Conservation (phyloP, 1,140 invertebrate genomes). For the Saxidomus purpurata region DNA sequence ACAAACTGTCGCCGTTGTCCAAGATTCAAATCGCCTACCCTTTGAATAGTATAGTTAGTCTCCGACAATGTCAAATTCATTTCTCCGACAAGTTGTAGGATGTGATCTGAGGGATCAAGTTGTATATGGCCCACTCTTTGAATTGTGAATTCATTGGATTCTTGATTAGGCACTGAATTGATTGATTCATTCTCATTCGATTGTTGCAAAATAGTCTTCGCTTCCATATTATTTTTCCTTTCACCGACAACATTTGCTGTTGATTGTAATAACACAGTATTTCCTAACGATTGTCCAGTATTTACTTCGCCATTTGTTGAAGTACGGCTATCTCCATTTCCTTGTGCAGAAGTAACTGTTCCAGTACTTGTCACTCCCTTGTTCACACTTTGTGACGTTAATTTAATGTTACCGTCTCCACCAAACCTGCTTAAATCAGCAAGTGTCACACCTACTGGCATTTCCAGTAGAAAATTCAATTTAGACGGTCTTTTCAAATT, state of each 20-base stretch:
- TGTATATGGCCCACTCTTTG: conserved; percentile 42
- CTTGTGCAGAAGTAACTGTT: background rate
- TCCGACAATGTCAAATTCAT: conserved; percentile 22
- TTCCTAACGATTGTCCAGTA: background rate
- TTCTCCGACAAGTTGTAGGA: conserved; percentile 37
- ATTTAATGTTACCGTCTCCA: background rate
- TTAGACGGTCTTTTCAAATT: background rate
- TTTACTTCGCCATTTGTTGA: too few species aligned
- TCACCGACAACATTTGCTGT: background rate
- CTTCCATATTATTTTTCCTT: background rate
- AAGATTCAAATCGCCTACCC: conserved; percentile 31
- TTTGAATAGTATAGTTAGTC: background rate
- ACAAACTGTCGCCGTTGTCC: conserved; percentile 14
- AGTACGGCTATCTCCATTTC: background rate
- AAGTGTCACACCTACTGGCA: background rate
- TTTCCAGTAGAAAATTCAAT: conserved; percentile 10
- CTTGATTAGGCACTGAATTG: background rate
- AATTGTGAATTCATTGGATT: conserved; percentile 8
- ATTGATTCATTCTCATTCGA: background rate
- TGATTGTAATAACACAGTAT: background rate
- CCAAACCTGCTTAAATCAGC: background rate
- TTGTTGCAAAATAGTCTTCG: background rate
- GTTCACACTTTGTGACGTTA: background rate
- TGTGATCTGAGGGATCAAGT: conserved; percentile 15
- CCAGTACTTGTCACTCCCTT: background rate